Evolutionary conservation across 2,113 vertebrate genomes (phyloP).

Genomic region (Hemibates koningsi): DNA sequence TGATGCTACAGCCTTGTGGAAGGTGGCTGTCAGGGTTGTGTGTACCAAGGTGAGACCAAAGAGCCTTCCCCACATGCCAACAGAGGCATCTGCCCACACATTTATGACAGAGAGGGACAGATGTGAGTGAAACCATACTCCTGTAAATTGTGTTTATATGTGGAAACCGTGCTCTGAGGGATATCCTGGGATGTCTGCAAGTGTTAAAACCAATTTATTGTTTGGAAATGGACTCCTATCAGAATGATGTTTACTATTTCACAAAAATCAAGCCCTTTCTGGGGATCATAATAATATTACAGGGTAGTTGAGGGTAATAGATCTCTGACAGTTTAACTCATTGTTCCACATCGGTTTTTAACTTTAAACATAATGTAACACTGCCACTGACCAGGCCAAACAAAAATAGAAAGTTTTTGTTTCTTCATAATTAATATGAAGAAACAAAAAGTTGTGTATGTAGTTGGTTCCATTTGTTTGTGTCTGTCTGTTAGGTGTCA

Average conservation of each 20-base stretch:
- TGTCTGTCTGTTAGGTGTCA: background rate
- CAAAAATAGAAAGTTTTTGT: background rate
- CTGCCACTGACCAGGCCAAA: background rate
- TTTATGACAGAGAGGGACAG: background rate
- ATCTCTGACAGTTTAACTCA: background rate
- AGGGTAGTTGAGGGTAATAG: background rate
- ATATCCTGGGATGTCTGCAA: background rate
- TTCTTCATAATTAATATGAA: background rate
- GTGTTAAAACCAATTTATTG: background rate
- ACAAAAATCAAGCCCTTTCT: background rate
- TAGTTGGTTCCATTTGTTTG: background rate
- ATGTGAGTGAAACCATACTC: background rate
- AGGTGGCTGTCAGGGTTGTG: slow-evolving; percentile 86
- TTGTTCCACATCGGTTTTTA: background rate
- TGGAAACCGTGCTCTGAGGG: background rate
- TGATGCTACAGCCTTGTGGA: slow-evolving; percentile 94
- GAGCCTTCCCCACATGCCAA: background rate
- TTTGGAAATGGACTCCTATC: background rate
- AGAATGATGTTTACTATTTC: background rate
- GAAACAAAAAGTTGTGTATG: background rate
- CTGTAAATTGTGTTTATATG: background rate
- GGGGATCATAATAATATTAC: background rate
- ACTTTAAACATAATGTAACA: background rate
- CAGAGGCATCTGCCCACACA: background rate
- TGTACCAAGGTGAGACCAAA: slow-evolving; percentile 87